Conservation (phyloP, 1,140 invertebrate genomes). For the Steinernema khuongi region DNA sequence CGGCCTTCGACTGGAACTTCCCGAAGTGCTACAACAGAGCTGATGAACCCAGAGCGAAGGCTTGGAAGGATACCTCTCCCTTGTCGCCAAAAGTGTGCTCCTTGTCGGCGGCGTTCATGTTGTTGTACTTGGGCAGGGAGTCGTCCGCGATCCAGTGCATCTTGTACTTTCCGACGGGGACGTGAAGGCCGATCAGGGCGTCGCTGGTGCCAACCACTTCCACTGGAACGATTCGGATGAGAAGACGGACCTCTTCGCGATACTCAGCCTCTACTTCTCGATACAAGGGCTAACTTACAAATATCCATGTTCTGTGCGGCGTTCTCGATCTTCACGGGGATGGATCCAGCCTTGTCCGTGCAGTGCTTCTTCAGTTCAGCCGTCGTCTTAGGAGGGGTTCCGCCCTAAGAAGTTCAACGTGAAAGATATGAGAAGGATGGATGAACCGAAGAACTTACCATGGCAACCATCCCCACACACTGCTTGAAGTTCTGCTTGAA, state of each 20-base stretch:
- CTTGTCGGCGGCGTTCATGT: not conserved
- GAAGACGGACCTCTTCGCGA: too few species aligned
- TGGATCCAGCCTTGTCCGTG: not conserved
- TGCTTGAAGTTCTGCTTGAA: conserved; percentile 8
- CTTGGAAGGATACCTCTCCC: too few species aligned
- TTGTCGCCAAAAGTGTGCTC: conserved; percentile 3
- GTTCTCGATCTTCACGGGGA: not conserved
- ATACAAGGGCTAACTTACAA: not conserved
- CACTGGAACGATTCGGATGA: not conserved
- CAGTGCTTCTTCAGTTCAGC: not conserved
- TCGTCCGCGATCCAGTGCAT: conserved; percentile 6
- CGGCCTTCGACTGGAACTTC: not conserved
- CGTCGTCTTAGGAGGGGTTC: not conserved
- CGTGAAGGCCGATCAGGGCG: conserved; percentile 1
- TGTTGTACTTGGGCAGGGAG: not conserved
- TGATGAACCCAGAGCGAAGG: too few species aligned
- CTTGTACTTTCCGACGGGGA: not conserved
- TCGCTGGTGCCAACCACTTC: not conserved
- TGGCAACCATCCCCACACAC: not conserved
- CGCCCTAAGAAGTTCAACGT: not conserved
- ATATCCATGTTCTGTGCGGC: not conserved
- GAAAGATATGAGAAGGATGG: not conserved
- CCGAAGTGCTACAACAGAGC: too few species aligned
- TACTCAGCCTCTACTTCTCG: not conserved
- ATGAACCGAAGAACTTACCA: not conserved